A percentile compares a stretch with the other conserved stretches of the same genome.
phyloP scores from a whole-genome alignment of 2,797 vertebrate species.

The Cirrhinus molitorella region DNA sequence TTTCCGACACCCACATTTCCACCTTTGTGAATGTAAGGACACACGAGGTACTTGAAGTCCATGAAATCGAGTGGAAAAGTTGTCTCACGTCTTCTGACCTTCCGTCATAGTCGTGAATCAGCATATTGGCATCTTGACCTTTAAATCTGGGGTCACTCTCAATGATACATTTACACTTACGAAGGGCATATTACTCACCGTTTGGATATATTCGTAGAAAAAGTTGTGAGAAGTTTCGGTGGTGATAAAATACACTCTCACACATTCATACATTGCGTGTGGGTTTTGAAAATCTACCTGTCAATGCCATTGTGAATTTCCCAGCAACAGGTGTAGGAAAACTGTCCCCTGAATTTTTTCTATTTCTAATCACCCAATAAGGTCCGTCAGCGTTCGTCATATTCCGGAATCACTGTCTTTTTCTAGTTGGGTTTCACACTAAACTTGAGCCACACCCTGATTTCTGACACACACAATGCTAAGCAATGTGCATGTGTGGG shows the following conservation, averaged over 20 bases:
- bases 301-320: slow-evolving; percentile 34
- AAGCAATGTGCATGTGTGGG: slow-evolving; percentile 25
- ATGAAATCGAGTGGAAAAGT: slow-evolving; percentile 38
- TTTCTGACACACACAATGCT: neutral
- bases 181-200: slow-evolving; percentile 47
- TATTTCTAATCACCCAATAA: neutral
- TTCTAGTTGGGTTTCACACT: neutral
- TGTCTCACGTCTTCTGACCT: slow-evolving; percentile 9
- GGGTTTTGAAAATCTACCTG: slow-evolving; percentile 18
- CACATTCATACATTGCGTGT: slow-evolving; percentile 10
- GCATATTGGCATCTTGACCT: slow-evolving; percentile 51
- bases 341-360: neutral
- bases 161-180: neutral
- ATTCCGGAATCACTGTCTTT: slow-evolving; percentile 8
- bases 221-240: slow-evolving; percentile 28
- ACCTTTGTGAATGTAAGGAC: slow-evolving; percentile 7
- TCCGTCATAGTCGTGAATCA: slow-evolving; percentile 30
- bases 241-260: neutral
- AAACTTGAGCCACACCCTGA: slow-evolving; percentile 28
- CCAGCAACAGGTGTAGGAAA: slow-evolving; percentile 7
- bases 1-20: slow-evolving; percentile 30
- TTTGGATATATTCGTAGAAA: slow-evolving; percentile 40
- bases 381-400: neutral
- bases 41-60: slow-evolving; percentile 20
- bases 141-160: slow-evolving; percentile 40